These are phyloP conservation scores for Drosophila kanapiae DNA, from an alignment of 1,140 invertebrate species.

Conservation along the genomic window DNA sequence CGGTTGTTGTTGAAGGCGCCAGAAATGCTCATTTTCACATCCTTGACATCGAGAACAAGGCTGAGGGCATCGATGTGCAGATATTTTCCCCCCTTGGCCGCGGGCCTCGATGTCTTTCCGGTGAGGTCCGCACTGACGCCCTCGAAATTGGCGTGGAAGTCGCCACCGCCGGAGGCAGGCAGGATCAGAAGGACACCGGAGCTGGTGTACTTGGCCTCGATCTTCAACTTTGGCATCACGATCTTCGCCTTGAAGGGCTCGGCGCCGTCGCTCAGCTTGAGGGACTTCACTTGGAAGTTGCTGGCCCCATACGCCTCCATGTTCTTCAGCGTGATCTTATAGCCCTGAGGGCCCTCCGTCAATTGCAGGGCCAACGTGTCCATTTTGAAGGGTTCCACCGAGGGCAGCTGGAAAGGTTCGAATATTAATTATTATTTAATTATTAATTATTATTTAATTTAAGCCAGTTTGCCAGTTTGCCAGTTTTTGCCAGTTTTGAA, in stretches of 20 bases:
- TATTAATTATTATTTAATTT: too few relatives aligned
- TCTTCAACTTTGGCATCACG: conserved; percentile 88
- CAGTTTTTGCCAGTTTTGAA: too few relatives aligned
- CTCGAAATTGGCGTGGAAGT: conserved; percentile 89
- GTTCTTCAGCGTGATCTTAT: conserved; percentile 89
- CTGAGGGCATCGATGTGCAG: conserved; percentile 88
- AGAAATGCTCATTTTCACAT: conserved; percentile 88
- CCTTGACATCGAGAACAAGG: conserved; percentile 88
- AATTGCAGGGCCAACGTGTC: conserved; percentile 89
- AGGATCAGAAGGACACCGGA: conserved; percentile 90
- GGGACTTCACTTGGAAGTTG: conserved; percentile 89
- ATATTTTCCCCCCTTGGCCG: conserved; percentile 86
- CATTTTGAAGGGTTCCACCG: conserved; percentile 90
- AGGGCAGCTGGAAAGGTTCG: conserved; percentile 86
- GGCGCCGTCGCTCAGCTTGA: conserved; percentile 87
- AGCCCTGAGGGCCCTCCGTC: conserved; percentile 90
- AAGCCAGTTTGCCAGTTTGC: too few relatives aligned
- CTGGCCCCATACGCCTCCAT: conserved; percentile 90
- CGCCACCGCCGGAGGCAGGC: conserved; percentile 90
- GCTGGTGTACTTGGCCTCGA: conserved; percentile 90
- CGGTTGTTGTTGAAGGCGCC: conserved; percentile 90
- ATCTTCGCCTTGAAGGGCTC: conserved; percentile 89
- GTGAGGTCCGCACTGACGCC: conserved; percentile 88
- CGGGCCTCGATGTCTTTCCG: conserved; percentile 87
- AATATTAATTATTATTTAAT: too few relatives aligned